Evolutionary conservation across 2,797 vertebrate species (phyloP), one percentile per base, ranked within the genome.

Genomic region (Trematomus bernacchii): DNA sequence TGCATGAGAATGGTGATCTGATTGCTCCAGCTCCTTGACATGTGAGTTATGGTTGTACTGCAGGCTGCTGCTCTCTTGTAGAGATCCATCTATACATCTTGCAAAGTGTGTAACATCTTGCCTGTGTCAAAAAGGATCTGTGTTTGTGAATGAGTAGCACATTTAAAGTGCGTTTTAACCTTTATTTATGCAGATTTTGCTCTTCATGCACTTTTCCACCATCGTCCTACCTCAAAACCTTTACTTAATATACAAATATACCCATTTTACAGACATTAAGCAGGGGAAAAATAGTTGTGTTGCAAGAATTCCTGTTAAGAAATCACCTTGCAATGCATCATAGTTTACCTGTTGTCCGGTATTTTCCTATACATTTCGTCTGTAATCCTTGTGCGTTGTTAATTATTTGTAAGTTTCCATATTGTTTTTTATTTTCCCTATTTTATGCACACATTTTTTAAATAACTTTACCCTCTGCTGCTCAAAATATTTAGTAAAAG

Each of bases 1-100:
- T 94, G 93, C 92, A 95, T 94, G 85, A 87, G 88, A 90, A 94
- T 93, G 80, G 77, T 80, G 87, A 86, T 84, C 67, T 64, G 78
- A 87, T 79, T 61, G 81, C 62, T 87, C 33, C 73, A 77, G 71
- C 78, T 76, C 65, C 33, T 37, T 37, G 77, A 79, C 76, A 80
- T 81, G 83, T 93, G 91, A 95, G 80, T 92, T 91, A 90, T 77
- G 85, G 78, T 84, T 30, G 54, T 71, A 83, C 79, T 74, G 77
- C 53, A 80, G 76, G 86, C 82, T 78, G 80, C 87, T 82, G 79
- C 77, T 84, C 82, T 87, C 69, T 43, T 76, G 66, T 69, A 66
- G 52, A 85, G 76, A 74, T 82, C 69, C 63, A 71, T 76, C 60
- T 53, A 75, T 85, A 86, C 65, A 79, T 89, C 80, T 12, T 40